phyloP scores from a whole-genome alignment of 2,113 vertebrate genomes.

The Poeciliopsis occidentalis region DNA sequence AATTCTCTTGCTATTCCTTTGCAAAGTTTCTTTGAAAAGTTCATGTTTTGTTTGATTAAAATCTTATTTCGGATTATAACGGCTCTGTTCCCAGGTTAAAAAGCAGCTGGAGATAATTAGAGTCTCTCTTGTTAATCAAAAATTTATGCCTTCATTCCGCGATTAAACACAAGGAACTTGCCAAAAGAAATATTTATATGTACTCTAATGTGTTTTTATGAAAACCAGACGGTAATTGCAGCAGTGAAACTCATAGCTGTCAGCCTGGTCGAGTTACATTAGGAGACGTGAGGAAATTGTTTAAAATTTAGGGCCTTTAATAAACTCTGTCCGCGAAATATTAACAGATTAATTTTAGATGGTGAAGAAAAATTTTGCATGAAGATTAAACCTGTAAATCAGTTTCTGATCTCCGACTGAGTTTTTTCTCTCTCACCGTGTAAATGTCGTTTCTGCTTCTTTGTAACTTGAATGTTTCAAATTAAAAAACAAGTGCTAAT shows the following conservation, averaged over 20 bases:
- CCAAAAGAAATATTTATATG: slow-evolving; percentile 19
- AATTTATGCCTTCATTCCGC: slow-evolving; percentile 22
- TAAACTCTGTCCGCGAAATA: slow-evolving; percentile 57
- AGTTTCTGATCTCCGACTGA: slow-evolving; percentile 24
- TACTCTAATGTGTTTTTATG: slow-evolving; percentile 5
- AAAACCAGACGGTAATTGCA: not conserved
- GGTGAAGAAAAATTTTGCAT: slow-evolving; percentile 44
- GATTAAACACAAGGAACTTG: slow-evolving; percentile 33
- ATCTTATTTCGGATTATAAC: slow-evolving; percentile 6
- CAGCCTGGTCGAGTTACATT: slow-evolving; percentile 46
- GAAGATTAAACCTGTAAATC: slow-evolving; percentile 64
- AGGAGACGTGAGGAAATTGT: slow-evolving; percentile 22
- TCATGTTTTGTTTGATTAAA: slow-evolving; percentile 9
- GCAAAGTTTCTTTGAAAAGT: not conserved
- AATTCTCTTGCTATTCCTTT: not conserved
- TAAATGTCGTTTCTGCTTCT: not conserved
- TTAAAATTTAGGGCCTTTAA: slow-evolving; percentile 59
- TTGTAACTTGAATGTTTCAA: too few relatives aligned
- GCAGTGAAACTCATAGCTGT: slow-evolving; percentile 31
- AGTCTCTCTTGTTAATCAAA: slow-evolving; percentile 29
- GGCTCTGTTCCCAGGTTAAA: slow-evolving; percentile 19
- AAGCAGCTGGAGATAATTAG: slow-evolving; percentile 28
- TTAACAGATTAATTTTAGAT: slow-evolving; percentile 56
- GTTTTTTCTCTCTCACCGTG: slow-evolving; percentile 27
- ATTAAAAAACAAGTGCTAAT: too few relatives aligned